These are phyloP conservation scores for Hyppa rectilinea DNA, from an alignment of 2,888 invertebrate species.

Conservation along the genomic window DNA sequence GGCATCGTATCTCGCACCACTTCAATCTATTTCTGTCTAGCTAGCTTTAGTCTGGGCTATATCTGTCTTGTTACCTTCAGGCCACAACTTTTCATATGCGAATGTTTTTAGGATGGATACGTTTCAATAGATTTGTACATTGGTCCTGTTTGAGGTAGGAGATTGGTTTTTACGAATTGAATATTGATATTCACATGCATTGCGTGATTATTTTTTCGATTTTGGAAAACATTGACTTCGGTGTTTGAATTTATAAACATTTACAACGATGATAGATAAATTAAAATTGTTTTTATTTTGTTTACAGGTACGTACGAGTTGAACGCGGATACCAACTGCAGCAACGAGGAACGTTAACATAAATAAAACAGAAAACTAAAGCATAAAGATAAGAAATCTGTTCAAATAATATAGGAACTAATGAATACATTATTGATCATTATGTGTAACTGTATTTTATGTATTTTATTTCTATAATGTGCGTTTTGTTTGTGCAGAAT, in stretches of 20 bases:
- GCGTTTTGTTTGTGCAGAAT: too few relatives aligned
- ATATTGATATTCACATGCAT: slow-evolving; percentile 21
- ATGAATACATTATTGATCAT: too few relatives aligned
- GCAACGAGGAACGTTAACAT: background rate
- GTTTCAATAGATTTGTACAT: slow-evolving; percentile 28
- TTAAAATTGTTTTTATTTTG: background rate
- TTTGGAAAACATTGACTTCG: background rate
- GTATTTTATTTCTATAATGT: too few relatives aligned
- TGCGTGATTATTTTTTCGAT: background rate
- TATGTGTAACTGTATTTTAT: too few relatives aligned
- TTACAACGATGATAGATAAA: too few relatives aligned
- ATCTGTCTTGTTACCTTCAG: slow-evolving; percentile 46
- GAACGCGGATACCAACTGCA: rapidly evolving
- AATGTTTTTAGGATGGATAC: slow-evolving; percentile 36
- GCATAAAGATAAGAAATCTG: background rate
- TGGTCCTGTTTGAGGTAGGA: slow-evolving; percentile 5
- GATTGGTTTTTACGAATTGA: slow-evolving; percentile 37
- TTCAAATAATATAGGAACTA: too few relatives aligned
- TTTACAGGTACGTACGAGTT: slow-evolving; percentile 36
- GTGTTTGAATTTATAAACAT: background rate
- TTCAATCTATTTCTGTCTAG: slow-evolving; percentile 61
- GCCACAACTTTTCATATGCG: slow-evolving; percentile 44
- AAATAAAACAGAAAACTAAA: background rate
- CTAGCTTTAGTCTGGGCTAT: slow-evolving; percentile 32
- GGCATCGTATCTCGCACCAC: slow-evolving; percentile 23